These are phyloP conservation scores for Orthosia gothica DNA, from an alignment of 2,888 invertebrate genomes.

Conservation along the genomic window DNA sequence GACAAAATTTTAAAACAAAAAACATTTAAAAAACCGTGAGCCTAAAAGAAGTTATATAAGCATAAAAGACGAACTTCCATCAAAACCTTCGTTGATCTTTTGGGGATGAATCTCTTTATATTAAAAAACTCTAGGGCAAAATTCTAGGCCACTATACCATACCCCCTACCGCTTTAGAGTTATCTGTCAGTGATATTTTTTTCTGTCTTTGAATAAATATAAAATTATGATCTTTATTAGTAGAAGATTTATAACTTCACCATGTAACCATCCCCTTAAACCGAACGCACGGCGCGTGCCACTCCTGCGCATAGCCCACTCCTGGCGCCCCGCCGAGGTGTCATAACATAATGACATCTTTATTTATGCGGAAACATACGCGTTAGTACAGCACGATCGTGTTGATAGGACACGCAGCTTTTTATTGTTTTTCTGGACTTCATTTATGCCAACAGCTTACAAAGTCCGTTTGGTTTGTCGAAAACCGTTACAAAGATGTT, in stretches of 20 bases:
- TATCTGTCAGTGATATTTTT: too few species aligned
- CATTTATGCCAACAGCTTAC: neutral
- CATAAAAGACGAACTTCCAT: too few species aligned
- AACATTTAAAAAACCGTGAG: too few species aligned
- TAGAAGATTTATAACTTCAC: neutral
- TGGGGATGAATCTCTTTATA: too few species aligned
- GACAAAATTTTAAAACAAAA: too few species aligned
- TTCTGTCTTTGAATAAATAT: too few species aligned
- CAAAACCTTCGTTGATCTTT: too few species aligned
- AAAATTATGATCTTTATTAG: too few species aligned
- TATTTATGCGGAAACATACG: conserved; percentile 75
- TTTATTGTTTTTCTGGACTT: neutral
- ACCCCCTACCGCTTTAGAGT: too few species aligned
- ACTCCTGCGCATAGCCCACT: conserved; percentile 28
- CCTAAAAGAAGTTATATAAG: too few species aligned
- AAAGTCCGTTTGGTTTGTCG: neutral
- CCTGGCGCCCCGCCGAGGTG: conserved; percentile 72
- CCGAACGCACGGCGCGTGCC: conserved; percentile 40
- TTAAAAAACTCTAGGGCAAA: too few species aligned
- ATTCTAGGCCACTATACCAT: too few species aligned
- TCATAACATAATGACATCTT: conserved; percentile 62
- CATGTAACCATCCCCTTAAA: conserved; percentile 56
- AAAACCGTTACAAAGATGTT: conserved; percentile 34
- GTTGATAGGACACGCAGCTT: conserved; percentile 51
- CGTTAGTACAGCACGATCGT: conserved; percentile 41